These are phyloP conservation scores for Hyalella azteca DNA, from an alignment of 2,888 invertebrate species.

Conservation along the genomic window DNA sequence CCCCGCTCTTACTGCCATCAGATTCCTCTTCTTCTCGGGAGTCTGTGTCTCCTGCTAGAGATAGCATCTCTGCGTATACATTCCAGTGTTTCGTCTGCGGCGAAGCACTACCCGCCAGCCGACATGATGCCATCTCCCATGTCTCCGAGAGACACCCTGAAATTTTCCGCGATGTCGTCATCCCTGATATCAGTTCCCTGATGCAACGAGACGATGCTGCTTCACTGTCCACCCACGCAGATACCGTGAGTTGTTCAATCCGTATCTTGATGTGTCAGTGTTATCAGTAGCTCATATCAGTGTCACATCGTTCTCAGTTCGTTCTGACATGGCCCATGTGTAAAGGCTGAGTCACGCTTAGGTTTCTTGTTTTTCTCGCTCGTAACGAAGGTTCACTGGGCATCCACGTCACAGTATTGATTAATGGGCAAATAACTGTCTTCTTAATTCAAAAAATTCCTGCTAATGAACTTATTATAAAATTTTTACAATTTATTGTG, in stretches of 20 bases:
- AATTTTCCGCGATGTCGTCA: constrained; percentile 12
- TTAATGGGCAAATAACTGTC: no score
- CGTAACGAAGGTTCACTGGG: no score
- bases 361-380: no score
- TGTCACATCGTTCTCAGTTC: not conserved
- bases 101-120: constrained; percentile 41
- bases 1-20: constrained; percentile 22
- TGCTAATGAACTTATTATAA: no score
- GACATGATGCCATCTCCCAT: constrained; percentile 43
- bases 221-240: constrained; percentile 40
- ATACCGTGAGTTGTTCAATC: constrained; percentile 46
- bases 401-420: no score
- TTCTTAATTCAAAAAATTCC: no score
- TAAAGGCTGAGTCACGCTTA: no score
- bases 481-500: no score
- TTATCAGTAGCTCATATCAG: not conserved
- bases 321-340: no score
- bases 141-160: constrained; percentile 51
- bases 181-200: constrained; percentile 15
- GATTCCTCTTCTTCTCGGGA: constrained; percentile 19
- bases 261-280: not conserved
- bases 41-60: constrained; percentile 14
- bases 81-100: constrained; percentile 57
- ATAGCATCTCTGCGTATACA: constrained; percentile 6
- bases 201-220: not conserved